Base-by-base conservation (phyloP, 1,140 invertebrate species). In the Apis laboriosa region DNA sequence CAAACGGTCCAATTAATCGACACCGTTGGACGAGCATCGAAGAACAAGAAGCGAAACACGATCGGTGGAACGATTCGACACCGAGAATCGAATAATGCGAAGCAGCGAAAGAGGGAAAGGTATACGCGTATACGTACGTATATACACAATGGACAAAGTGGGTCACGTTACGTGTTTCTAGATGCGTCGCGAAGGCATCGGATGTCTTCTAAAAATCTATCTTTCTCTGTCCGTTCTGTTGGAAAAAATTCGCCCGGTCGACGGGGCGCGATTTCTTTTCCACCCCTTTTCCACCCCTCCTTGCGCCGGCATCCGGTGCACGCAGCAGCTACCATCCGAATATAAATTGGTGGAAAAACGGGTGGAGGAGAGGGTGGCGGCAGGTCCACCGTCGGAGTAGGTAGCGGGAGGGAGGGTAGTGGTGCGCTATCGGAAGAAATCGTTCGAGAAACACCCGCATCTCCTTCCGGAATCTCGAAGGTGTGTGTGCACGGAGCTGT, bases 241-340 rank as follows among this genome's bases (percentile, higher is more conserved):
- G 82, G 75, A 89, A 89, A 89, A 89, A 89, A 89, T 86, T 87
- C 80, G 78, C 86, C 71, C 83, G 49, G 55, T 84, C 64, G 86
- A 87, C 64, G 73, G 78, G 77, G 77, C 70, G 61, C 83, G 60
- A 51, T 70, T 13, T n/a, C 19, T 53, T 4, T 2, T 19, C 24
- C 24, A 17, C n/a, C 2, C 13, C 9, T 58, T 71, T 11, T n/a
- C 13, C 15, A 0, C 49, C 1, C 49, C 9, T 17, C 17, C 9
- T 11, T 15, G 17, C 7, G 21, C 55, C 80, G 80, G 78, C 77
- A 63, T 58, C 28, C 60, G 66, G 71, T 24, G 24, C 24, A 24
- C 24, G 24, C 24, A 24, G 67, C 80, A 87, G 84, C 71, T 79
- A 84, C 76, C 60, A 49, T 24, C 49, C 63, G 70, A 82, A 87